Evolutionary conservation across 2,797 vertebrate species (phyloP).

Genomic region (Myioborus miniatus): DNA sequence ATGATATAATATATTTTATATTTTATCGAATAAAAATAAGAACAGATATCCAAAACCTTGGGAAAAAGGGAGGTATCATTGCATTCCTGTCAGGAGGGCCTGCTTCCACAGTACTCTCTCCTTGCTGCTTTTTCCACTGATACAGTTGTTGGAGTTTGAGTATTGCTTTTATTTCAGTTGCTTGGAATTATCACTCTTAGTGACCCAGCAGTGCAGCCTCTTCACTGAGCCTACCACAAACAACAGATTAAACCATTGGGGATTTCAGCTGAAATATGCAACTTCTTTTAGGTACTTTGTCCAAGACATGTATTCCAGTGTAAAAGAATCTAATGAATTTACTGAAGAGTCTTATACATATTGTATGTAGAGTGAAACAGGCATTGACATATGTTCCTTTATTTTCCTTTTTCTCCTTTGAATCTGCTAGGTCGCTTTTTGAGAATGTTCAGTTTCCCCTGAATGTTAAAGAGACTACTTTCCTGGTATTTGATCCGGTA

Average conservation of each 20-base stretch:
- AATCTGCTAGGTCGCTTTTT: neutral
- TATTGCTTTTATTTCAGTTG: neutral
- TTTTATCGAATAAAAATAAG: neutral
- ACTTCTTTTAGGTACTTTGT: neutral
- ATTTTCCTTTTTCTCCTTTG: neutral
- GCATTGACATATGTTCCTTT: neutral
- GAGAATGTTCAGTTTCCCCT: neutral
- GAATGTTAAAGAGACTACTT: neutral
- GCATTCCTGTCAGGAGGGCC: neutral
- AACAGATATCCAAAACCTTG: neutral
- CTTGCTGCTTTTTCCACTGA: neutral
- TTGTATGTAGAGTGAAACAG: slow-evolving; percentile 21
- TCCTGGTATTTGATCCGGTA: neutral
- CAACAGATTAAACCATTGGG: neutral
- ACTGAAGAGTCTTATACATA: slow-evolving; percentile 20
- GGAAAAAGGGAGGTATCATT: neutral
- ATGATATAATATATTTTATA: neutral
- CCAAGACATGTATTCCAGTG: neutral
- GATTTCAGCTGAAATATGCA: neutral
- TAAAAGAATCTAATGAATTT: neutral
- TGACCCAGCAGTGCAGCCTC: neutral
- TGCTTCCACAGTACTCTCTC: neutral
- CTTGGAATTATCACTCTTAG: neutral
- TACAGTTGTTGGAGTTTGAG: neutral
- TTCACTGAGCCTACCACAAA: neutral